A percentile compares a stretch with the other conserved stretches of the same genome.
Evolutionary conservation across 2,797 vertebrate species (phyloP).

Genomic region (Lemur catta): DNA sequence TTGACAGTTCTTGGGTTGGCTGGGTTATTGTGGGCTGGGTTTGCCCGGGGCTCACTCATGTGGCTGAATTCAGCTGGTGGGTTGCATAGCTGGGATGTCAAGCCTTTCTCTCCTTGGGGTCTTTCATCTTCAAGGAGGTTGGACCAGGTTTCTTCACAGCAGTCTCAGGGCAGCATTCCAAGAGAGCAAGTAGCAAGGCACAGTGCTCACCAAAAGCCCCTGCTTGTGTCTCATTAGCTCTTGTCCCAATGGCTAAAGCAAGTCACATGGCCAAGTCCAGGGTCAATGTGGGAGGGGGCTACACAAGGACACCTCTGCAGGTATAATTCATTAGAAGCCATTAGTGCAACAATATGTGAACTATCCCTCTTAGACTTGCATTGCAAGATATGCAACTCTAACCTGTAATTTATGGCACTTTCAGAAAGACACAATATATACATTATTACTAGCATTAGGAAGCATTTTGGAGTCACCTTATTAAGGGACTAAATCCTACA

Average conservation of each 20-base stretch:
- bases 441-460: neutral
- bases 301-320: neutral
- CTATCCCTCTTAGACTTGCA: neutral
- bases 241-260: neutral
- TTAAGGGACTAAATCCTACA: constrained; percentile 15
- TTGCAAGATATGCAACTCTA: neutral
- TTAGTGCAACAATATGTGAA: neutral
- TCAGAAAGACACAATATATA: neutral
- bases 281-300: neutral
- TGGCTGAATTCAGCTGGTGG: neutral
- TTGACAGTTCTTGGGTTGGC: neutral
- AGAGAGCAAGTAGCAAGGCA: neutral
- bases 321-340: neutral
- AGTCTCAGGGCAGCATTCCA: neutral
- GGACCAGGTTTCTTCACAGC: neutral
- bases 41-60: neutral
- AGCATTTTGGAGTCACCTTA: neutral
- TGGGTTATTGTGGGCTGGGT: neutral
- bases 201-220: neutral
- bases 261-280: neutral
- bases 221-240: neutral
- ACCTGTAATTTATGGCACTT: neutral
- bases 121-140: neutral
- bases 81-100: neutral
- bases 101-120: neutral